Conservation (phyloP, 2,113 vertebrate genomes). For the Fregetta grallaria region DNA sequence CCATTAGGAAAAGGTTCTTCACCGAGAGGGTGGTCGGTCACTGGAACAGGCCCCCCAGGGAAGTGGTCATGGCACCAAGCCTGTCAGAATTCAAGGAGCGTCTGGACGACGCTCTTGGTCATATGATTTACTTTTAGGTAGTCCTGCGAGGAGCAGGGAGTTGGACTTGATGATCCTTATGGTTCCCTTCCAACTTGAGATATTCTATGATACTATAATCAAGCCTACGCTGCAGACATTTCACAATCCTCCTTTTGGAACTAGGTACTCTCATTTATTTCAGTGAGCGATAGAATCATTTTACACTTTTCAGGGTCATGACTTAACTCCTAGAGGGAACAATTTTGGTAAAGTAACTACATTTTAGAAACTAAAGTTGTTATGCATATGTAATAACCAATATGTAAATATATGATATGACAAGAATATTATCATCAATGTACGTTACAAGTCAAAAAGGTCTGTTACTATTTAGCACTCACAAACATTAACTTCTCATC, state of each 20-base stretch:
- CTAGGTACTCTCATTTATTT: background rate
- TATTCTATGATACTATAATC: background rate
- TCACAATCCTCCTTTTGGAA: background rate
- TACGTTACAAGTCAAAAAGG: background rate
- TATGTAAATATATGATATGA: background rate
- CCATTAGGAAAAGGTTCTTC: background rate
- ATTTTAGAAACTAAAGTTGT: background rate
- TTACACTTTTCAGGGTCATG: background rate
- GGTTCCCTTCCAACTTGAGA: background rate
- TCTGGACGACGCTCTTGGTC: background rate
- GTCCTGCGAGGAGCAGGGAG: background rate
- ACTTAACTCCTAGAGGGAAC: background rate
- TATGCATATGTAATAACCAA: background rate
- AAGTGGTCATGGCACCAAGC: background rate
- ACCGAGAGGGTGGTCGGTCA: background rate
- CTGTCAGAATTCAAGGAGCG: background rate
- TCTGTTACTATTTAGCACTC: background rate
- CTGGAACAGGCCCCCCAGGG: background rate
- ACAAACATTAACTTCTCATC: background rate
- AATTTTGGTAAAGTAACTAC: background rate
- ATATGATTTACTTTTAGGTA: background rate
- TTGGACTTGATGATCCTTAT: background rate
- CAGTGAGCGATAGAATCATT: background rate
- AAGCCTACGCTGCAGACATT: background rate
- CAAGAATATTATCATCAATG: background rate